phyloP scores from a whole-genome alignment of 2,888 invertebrate species.

The Nudaria mundana region DNA sequence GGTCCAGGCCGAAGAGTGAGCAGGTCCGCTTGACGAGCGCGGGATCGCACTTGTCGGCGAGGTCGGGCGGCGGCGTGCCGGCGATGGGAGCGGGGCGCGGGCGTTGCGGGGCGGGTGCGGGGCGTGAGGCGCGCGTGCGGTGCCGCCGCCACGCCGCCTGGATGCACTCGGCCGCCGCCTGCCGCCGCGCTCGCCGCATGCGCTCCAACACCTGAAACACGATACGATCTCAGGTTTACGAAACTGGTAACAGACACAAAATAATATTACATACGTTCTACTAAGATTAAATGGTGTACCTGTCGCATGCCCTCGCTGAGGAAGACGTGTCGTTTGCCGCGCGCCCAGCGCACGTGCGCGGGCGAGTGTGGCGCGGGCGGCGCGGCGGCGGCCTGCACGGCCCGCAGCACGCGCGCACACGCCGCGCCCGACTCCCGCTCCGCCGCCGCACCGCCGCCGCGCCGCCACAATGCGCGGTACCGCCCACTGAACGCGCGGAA shows the following conservation, averaged over 20 bases:
- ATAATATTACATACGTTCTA: too few relatives aligned
- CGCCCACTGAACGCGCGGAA: conserved; percentile 95
- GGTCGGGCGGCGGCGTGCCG: conserved; percentile 93
- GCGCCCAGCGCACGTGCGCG: conserved; percentile 87
- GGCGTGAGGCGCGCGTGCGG: conserved; percentile 80
- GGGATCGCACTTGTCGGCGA: conserved; percentile 91
- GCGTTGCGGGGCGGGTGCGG: conserved; percentile 81
- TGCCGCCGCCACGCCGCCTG: conserved; percentile 93
- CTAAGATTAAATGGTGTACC: conserved; percentile 77
- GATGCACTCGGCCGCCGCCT: conserved; percentile 90
- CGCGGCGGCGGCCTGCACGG: conserved; percentile 88
- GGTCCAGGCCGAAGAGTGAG: conserved; percentile 92
- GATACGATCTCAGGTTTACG: neutral
- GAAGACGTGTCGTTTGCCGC: conserved; percentile 96
- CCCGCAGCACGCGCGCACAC: conserved; percentile 88
- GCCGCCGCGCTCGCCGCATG: conserved; percentile 87
- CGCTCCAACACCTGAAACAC: conserved; percentile 88
- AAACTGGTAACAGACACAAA: too few relatives aligned
- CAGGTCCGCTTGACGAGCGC: conserved; percentile 95
- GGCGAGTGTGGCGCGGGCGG: conserved; percentile 88
- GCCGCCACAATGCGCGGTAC: conserved; percentile 92
- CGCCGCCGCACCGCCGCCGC: conserved; percentile 58
- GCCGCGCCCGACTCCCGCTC: conserved; percentile 82
- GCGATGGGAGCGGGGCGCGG: conserved; percentile 95
- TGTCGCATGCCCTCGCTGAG: conserved; percentile 96